phyloP scores from a whole-genome alignment of 2,113 vertebrate species.

The Spea bombifrons region DNA sequence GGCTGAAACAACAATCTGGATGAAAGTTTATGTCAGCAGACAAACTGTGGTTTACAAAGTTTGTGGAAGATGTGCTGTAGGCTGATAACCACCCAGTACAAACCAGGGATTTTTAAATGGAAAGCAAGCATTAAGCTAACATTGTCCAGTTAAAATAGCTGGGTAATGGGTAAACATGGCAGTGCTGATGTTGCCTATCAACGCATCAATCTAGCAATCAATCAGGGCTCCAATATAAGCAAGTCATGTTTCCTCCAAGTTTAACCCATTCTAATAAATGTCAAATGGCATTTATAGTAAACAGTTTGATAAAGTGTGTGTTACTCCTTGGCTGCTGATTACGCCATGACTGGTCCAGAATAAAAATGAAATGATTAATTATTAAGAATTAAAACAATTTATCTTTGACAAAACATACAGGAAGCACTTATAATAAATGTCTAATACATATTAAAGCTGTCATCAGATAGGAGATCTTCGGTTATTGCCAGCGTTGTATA shows the following conservation, averaged over 20 bases:
- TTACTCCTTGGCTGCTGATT: conserved; percentile 23
- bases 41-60: not conserved
- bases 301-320: conserved; percentile 33
- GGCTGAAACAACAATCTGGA: no score
- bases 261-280: conserved; percentile 41
- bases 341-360: not conserved
- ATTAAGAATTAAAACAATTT: not conserved
- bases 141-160: conserved; percentile 37
- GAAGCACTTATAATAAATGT: no score
- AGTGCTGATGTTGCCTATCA: conserved; percentile 33
- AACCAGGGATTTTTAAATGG: conserved; percentile 9
- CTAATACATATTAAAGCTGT: no score
- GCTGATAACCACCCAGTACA: conserved; percentile 4
- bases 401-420: not conserved
- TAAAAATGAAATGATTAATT: not conserved
- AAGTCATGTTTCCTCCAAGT: conserved; percentile 35
- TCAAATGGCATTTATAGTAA: conserved; percentile 42
- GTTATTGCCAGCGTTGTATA: no score
- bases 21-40: not conserved
- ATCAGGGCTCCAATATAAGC: conserved; percentile 31
- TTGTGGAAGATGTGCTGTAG: not conserved
- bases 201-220: conserved; percentile 40
- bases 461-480: no score
- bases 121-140: conserved; percentile 37
- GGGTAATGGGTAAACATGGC: conserved; percentile 34